Evolutionary conservation across 2,113 vertebrate genomes (phyloP).

Genomic region (Thamnaconus septentrionalis): DNA sequence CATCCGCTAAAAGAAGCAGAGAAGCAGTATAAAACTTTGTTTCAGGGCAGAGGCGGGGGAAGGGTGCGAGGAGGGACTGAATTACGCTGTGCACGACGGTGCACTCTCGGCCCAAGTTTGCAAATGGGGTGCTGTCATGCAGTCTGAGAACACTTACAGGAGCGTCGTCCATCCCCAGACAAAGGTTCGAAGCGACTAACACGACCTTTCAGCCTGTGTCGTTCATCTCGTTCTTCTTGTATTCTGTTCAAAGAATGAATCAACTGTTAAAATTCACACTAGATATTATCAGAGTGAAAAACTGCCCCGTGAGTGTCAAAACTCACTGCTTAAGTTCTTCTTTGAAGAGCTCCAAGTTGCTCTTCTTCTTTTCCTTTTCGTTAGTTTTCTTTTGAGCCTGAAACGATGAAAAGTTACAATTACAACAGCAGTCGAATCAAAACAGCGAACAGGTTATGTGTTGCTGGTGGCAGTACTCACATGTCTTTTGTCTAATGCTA

Average conservation of each 20-base stretch:
- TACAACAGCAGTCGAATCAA: not conserved
- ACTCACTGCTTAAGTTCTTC: constrained; percentile 98
- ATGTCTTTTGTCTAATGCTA: constrained; percentile 89
- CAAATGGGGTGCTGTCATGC: not conserved
- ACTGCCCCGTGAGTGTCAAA: not conserved
- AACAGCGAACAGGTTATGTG: not conserved
- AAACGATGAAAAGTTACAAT: constrained; percentile 34
- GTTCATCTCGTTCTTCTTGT: constrained; percentile 95
- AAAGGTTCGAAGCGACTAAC: constrained; percentile 97
- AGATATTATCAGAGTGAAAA: too few relatives aligned
- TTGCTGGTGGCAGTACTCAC: constrained; percentile 75
- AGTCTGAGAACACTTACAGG: constrained; percentile 81
- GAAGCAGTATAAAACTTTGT: constrained; percentile 77
- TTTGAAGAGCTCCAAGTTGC: constrained; percentile 98
- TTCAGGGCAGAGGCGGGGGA: constrained; percentile 42
- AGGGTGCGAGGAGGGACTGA: constrained; percentile 5
- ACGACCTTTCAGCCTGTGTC: constrained; percentile 95
- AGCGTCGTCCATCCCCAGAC: constrained; percentile 88
- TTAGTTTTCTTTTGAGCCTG: constrained; percentile 86
- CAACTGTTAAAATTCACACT: too few relatives aligned
- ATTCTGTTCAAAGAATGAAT: constrained; percentile 76
- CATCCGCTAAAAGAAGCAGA: constrained; percentile 87
- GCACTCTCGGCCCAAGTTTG: constrained; percentile 25
- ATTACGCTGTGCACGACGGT: constrained; percentile 18
- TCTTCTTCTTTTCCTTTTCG: constrained; percentile 99